Conservation (phyloP, 2,113 vertebrate species). For the Spheniscus mendiculus region DNA sequence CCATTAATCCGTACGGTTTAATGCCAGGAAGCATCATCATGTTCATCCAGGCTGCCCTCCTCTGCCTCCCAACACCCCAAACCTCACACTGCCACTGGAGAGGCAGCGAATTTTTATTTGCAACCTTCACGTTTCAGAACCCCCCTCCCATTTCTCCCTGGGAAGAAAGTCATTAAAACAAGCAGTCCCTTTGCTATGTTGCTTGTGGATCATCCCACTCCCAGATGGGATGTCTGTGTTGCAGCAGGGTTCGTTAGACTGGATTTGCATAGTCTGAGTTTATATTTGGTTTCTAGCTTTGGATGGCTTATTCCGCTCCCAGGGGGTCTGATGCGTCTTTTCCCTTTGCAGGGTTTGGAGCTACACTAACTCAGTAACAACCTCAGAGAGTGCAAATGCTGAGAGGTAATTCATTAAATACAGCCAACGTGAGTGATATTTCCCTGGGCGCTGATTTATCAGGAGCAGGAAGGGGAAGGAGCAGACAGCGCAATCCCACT, state of each 20-base stretch:
- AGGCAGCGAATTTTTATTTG: background rate
- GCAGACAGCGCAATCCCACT: background rate
- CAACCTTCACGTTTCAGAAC: background rate
- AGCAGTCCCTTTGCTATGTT: background rate
- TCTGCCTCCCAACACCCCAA: background rate
- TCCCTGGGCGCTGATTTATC: slow-evolving; percentile 34
- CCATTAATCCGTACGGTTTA: background rate
- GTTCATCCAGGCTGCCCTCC: background rate
- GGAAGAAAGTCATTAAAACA: slow-evolving; percentile 39
- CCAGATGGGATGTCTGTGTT: slow-evolving; percentile 53
- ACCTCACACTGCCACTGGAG: background rate
- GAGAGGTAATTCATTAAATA: slow-evolving; percentile 31
- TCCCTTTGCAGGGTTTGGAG: slow-evolving; percentile 18
- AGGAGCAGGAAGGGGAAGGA: background rate
- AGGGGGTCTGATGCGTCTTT: background rate
- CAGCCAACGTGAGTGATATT: background rate
- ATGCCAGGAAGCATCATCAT: background rate
- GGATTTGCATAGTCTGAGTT: slow-evolving; percentile 63
- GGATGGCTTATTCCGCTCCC: slow-evolving; percentile 16
- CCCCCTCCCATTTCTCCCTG: background rate
- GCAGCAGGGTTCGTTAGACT: slow-evolving; percentile 39
- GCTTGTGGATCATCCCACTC: slow-evolving; percentile 40
- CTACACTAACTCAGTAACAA: background rate
- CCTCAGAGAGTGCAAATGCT: background rate
- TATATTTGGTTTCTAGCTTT: slow-evolving; percentile 50